phyloP scores from a whole-genome alignment of 2,888 invertebrate genomes.

The Pseudococcus longispinus region DNA sequence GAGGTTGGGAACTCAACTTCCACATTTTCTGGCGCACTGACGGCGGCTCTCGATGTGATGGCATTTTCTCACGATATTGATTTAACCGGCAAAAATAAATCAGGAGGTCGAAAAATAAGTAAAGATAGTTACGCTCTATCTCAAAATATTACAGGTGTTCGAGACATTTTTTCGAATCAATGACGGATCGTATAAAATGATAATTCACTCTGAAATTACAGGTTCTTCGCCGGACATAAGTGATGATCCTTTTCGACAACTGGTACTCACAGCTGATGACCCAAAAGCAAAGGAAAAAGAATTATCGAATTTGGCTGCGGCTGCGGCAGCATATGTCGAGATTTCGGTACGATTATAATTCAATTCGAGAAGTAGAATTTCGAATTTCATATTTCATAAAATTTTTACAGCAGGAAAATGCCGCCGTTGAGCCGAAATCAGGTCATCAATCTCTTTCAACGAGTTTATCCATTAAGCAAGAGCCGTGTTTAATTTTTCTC shows the following conservation, averaged over 20 bases:
- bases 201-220: background rate
- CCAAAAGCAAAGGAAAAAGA: slow-evolving; percentile 61
- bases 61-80: slow-evolving; percentile 81
- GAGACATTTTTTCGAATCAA: background rate
- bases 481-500: slow-evolving; percentile 47
- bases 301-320: slow-evolving; percentile 60
- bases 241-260: slow-evolving; percentile 61
- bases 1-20: slow-evolving; percentile 38
- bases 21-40: slow-evolving; percentile 68
- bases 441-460: slow-evolving; percentile 1
- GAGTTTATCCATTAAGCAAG: slow-evolving; percentile 31
- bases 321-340: slow-evolving; percentile 59
- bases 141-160: slow-evolving; percentile 47
- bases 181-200: background rate
- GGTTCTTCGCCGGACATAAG: slow-evolving; percentile 47
- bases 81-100: slow-evolving; percentile 61
- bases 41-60: slow-evolving; percentile 82
- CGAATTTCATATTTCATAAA: background rate
- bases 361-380: background rate
- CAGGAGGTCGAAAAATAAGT: slow-evolving; percentile 27
- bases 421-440: background rate
- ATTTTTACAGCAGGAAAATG: background rate
- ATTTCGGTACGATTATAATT: slow-evolving; percentile 16
- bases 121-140: slow-evolving; percentile 27
- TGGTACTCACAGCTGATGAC: slow-evolving; percentile 62